Evolutionary conservation across 2,888 invertebrate genomes (phyloP), one percentile per base, ranked within the genome.

Genomic region (Ethmia dodecea): DNA sequence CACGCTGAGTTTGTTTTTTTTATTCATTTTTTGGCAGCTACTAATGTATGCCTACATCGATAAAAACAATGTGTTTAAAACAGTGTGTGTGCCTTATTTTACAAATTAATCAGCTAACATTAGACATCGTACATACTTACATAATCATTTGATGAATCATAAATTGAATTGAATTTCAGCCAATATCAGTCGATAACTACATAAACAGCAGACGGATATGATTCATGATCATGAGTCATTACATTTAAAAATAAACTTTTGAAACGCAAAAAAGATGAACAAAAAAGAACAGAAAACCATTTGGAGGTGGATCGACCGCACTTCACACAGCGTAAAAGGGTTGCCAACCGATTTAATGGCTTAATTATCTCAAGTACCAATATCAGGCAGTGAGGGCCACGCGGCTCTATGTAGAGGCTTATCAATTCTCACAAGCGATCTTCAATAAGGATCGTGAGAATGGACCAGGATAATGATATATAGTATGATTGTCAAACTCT

Each of bases 341-440:
- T 68, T 65, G 68, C 66, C 60, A 60, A 65, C 64, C 65, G 64
- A 73, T 74, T 72, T 78, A 78, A 83, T 79, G 71, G 72, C 76
- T 79, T 79, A 75, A 81, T 84, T 81, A 80, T 76, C 76, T 78
- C 71, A 66, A 79, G 75, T 76, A 73, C 68, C 57, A 51, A 60
- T 66, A 71, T 71, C 63, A 58, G 55, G 54, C 58, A 61, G 56
- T 65, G 54, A 67, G 58, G 57, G 60, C 60, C 56, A 46, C 53
- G 52, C 47, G 45, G n/a, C 33, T 42, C 28, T 52, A 57, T 55
- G 55, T 54, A 52, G 43, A 42, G 42, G 50, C 48, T 64, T 68
- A 71, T 71, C 67, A 63, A 57, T 55, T 43, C 47, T 42, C 47
- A 56, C 55, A 52, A 55, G 51, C 53, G 49, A 45, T 52, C 35